Base-by-base conservation (phyloP, 2,797 vertebrate genomes). In the Zonotrichia albicollis region DNA sequence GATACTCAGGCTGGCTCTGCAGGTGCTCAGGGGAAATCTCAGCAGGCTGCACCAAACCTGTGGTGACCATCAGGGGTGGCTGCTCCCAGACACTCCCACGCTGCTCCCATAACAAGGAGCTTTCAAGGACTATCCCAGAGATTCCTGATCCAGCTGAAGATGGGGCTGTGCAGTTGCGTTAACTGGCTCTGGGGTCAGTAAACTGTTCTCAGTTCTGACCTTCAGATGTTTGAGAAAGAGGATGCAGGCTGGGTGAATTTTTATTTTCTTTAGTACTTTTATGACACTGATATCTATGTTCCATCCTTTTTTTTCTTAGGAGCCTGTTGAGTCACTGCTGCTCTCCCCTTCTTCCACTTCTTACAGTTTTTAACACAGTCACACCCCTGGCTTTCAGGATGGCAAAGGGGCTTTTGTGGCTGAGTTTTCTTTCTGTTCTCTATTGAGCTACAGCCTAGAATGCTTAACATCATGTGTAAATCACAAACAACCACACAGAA, bases 121-220 rank as follows among this genome's bases (percentile, higher is more conserved):
- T 60, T 22, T 84, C 67, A 90, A 92, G 93, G 95, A 84, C 85
- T 80, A 11, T 55, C 80, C 83, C 88, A 74, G 51, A 79, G 32
- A 34, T 64, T 94, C 36, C 74, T 0, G 0, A 34, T 46, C 19
- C 60, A 51, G 4, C 61, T 65, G 72, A 46, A 77, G 67, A 82
- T 50, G 67, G 11, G 36, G 48, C 71, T 53, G 7, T n/a, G 51
- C 58, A 34, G 42, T 26, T 88, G 43, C 81, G 5, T 11, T n/a
- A n/a, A 4, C 3, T 30, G 71, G n/a, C 68, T 74, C 45, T 57
- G 53, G 68, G n/a, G 14, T 66, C 66, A 65, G 29, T 1, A 70
- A 48, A 38, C 10, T 8, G 43, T 87, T 87, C 55, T 68, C 54
- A 30, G 30, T 34, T 65, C 61, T 65, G 71, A 45, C 83, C 84